Conservation (phyloP, 1,140 invertebrate species). For the Lithobius niger region DNA sequence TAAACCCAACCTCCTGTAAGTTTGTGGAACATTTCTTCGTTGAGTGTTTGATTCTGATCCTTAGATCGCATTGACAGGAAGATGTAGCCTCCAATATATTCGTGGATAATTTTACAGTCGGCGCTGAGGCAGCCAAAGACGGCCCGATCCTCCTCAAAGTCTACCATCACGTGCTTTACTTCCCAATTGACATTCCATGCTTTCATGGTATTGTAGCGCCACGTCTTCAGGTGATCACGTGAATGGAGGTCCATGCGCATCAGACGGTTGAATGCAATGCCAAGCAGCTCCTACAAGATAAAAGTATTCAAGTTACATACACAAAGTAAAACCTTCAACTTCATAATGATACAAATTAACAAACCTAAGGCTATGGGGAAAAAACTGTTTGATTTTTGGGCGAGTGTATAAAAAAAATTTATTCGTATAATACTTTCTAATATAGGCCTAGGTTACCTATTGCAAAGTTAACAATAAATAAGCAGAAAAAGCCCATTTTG, state of each 20-base stretch:
- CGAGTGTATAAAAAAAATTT: too few relatives aligned
- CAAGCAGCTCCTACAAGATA: slow-evolving; percentile 76
- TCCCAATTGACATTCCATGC: slow-evolving; percentile 99
- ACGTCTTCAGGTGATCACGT: slow-evolving; percentile 93
- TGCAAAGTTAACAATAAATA: too few relatives aligned
- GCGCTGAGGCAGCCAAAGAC: slow-evolving; percentile 87
- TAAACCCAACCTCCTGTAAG: slow-evolving; percentile 92
- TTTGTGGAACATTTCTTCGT: slow-evolving; percentile 97
- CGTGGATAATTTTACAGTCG: slow-evolving; percentile 95
- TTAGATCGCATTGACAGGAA: slow-evolving; percentile 96
- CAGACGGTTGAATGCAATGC: slow-evolving; percentile 85
- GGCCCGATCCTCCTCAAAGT: slow-evolving; percentile 91
- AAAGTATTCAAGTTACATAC: too few relatives aligned
- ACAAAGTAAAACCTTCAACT: too few relatives aligned
- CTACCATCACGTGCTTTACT: slow-evolving; percentile 94
- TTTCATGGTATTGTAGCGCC: slow-evolving; percentile 95
- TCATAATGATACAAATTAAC: too few relatives aligned
- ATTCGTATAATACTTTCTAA: too few relatives aligned
- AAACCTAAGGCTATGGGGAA: too few relatives aligned
- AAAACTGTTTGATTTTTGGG: too few relatives aligned
- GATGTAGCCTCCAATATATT: slow-evolving; percentile 98
- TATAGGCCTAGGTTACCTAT: too few relatives aligned
- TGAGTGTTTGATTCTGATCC: slow-evolving; percentile 91
- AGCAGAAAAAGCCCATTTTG: too few relatives aligned
- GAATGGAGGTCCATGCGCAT: slow-evolving; percentile 87